Evolutionary conservation across 2,113 vertebrate genomes (phyloP), one percentile per base, ranked within the genome.

Genomic region (Diadophis punctatus): DNA sequence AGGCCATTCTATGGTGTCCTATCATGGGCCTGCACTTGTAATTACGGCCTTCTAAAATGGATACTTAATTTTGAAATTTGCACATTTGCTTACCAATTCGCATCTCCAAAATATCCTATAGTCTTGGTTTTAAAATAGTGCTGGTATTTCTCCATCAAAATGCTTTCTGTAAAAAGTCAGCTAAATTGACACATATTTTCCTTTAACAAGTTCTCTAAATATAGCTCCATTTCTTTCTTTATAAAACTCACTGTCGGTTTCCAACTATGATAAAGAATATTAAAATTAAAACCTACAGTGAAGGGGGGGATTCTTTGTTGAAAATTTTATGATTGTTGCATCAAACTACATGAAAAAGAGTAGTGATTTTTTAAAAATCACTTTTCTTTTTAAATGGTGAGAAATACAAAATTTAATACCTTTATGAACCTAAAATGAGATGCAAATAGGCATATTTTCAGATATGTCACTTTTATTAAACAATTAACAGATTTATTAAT

Each of bases 351-450:
- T 34, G n/a, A 34, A 68, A 68, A 68, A 68, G 63, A 68, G 5
- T 34, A 68, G 30, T n/a, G 2, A 16, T 58, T 88, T 91, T 8
- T 27, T 80, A 91, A 48, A 91, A 91, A 89, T 90, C 68, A 92
- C 90, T 6, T 60, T 89, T 94, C 53, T 86, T n/a, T 92, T 49
- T 46, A 96, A 95, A 93, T 39, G 20, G 30, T 91, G 96, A 95
- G 46, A 92, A 95, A 96, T 49, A 92, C 16, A 91, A 27, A 91
- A 92, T 91, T 90, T 90, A 93, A 94, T 89, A 55, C 60, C 84
- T 91, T 94, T 90, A 91, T 94, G 93, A 95, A 95, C 92, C 56
- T 49, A 93, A 93, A 94, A 94, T 93, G 3, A 87, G 93, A 94
- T 92, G 95, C 86, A 93, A 95, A 92, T 90, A 92, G 93, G 92